phyloP scores from a whole-genome alignment of 2,113 vertebrate species.

The Peromyscus polionotus region DNA sequence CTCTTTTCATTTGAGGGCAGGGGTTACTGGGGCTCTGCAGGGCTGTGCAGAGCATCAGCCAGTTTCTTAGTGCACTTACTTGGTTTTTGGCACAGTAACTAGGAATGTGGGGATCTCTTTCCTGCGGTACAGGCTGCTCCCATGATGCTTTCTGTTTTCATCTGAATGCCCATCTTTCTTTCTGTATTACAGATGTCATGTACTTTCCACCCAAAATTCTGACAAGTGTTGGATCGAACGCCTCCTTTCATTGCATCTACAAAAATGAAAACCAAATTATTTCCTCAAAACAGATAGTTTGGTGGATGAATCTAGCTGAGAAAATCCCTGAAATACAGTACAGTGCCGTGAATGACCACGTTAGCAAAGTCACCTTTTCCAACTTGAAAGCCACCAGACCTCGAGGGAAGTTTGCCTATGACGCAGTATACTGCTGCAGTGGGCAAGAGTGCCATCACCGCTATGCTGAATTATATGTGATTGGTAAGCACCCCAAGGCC shows the following conservation, averaged over 20 bases:
- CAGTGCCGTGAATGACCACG: conserved; percentile 85
- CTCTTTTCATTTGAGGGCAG: background rate
- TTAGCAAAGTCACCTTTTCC: conserved; percentile 89
- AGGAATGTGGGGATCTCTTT: background rate
- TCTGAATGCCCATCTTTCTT: background rate
- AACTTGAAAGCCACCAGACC: conserved; percentile 87
- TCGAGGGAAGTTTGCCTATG: conserved; percentile 88
- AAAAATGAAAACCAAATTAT: conserved; percentile 87
- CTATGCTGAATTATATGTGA: conserved; percentile 93
- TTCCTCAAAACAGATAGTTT: conserved; percentile 87
- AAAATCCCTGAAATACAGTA: conserved; percentile 89
- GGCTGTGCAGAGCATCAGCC: background rate
- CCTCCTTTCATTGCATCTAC: conserved; percentile 92
- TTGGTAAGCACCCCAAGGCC: conserved; percentile 85
- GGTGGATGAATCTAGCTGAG: conserved; percentile 91
- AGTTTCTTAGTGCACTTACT: background rate
- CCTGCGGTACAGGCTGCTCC: background rate
- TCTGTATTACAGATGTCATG: conserved; percentile 86
- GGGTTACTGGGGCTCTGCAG: background rate
- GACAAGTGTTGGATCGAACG: conserved; percentile 88
- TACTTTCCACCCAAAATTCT: conserved; percentile 93
- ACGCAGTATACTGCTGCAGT: conserved; percentile 92
- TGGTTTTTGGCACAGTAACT: background rate
- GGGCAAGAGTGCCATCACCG: conserved; percentile 86
- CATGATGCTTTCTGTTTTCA: background rate